These are phyloP conservation scores for Nymphalis c-album DNA, from an alignment of 2,888 invertebrate genomes.

Conservation along the genomic window DNA sequence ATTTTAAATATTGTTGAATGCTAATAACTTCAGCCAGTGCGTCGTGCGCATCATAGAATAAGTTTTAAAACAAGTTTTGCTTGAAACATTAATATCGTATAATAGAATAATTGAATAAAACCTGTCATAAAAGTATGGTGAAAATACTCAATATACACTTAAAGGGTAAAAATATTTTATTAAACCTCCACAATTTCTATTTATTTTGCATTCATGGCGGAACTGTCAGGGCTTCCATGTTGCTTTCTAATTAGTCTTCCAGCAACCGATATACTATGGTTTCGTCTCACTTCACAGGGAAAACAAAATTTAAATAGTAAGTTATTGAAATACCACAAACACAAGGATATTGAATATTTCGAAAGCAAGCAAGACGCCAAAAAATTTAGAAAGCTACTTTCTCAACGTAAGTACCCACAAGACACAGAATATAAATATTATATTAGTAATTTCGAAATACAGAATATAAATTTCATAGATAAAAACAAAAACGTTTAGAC, in stretches of 20 bases:
- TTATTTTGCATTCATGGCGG: slow-evolving; percentile 83
- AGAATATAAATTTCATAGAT: slow-evolving; percentile 2
- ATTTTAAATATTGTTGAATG: slow-evolving; percentile 19
- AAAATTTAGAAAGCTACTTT: slow-evolving; percentile 79
- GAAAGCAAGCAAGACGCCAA: slow-evolving; percentile 48
- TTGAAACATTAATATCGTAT: neutral
- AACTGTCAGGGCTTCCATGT: slow-evolving; percentile 83
- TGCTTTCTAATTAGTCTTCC: slow-evolving; percentile 69
- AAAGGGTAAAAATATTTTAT: slow-evolving; percentile 32
- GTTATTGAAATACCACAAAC: slow-evolving; percentile 21
- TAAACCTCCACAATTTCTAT: slow-evolving; percentile 78
- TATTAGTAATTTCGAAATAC: neutral
- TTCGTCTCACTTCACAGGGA: slow-evolving; percentile 39
- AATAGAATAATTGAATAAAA: neutral
- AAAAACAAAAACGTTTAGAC: neutral
- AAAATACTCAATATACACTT: neutral
- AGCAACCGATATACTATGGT: slow-evolving; percentile 33
- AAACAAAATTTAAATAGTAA: slow-evolving; percentile 30
- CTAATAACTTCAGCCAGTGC: slow-evolving; percentile 30
- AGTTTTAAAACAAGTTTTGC: neutral
- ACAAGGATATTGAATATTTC: slow-evolving; percentile 40
- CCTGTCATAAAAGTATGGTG: neutral
- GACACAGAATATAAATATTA: slow-evolving; percentile 28
- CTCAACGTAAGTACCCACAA: slow-evolving; percentile 49
- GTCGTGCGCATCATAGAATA: slow-evolving; percentile 21